Conservation (phyloP, 2,888 invertebrate genomes). For the Xylota sylvarum region DNA sequence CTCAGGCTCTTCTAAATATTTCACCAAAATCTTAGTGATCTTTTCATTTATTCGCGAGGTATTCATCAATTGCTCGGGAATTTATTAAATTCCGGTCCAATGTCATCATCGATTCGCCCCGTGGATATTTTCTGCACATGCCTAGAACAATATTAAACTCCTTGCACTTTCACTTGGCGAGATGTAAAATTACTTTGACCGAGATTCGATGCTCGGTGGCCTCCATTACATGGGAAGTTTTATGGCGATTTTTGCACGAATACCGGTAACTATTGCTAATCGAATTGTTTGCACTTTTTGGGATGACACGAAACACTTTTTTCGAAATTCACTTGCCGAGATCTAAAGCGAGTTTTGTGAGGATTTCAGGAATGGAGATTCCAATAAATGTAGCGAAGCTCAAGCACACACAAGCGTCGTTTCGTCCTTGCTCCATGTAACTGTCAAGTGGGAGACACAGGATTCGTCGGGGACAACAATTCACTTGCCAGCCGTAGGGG, state of each 20-base stretch:
- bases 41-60: slow-evolving; percentile 10
- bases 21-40: slow-evolving; percentile 7
- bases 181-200: slow-evolving; percentile 85
- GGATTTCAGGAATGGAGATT: neutral
- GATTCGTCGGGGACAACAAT: slow-evolving; percentile 60
- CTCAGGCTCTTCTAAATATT: slow-evolving; percentile 14
- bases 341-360: neutral
- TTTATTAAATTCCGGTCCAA: slow-evolving; percentile 44
- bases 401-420: slow-evolving; percentile 67
- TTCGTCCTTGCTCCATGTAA: slow-evolving; percentile 76
- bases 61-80: slow-evolving; percentile 26
- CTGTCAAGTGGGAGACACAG: slow-evolving; percentile 72
- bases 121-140: slow-evolving; percentile 80
- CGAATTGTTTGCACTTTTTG: neutral
- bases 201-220: slow-evolving; percentile 80
- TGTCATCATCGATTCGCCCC: slow-evolving; percentile 75
- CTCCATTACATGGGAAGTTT: slow-evolving; percentile 80
- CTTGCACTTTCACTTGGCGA: slow-evolving; percentile 83
- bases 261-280: slow-evolving; percentile 20
- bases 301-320: slow-evolving; percentile 23
- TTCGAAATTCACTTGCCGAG: neutral
- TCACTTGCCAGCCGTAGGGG: slow-evolving; percentile 54
- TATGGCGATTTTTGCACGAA: slow-evolving; percentile 42
- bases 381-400: slow-evolving; percentile 6
- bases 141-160: slow-evolving; percentile 77